These are phyloP conservation scores for Tonatia bakeri DNA, from an alignment of 2,113 vertebrate genomes.

Conservation along the genomic window DNA sequence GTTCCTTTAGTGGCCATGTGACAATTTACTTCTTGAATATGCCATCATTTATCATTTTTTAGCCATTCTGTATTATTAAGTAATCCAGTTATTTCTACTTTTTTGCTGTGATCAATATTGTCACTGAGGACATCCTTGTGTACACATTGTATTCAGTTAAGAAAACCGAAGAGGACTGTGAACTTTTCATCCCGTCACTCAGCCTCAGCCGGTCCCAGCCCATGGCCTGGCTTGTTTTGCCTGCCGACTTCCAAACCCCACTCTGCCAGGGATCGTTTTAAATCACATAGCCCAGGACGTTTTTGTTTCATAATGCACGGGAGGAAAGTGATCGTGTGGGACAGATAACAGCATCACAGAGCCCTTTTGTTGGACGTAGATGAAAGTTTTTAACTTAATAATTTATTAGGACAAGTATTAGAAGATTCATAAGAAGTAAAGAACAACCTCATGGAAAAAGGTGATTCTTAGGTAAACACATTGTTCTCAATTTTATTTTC, in stretches of 20 bases:
- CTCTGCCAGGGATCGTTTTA: background rate
- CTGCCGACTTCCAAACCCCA: background rate
- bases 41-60: background rate
- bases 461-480: background rate
- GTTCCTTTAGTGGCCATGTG: background rate
- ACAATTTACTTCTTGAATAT: constrained; percentile 37
- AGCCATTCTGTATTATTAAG: background rate
- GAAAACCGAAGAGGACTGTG: background rate
- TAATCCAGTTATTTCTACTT: background rate
- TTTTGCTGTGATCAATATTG: background rate
- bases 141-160: constrained; percentile 32
- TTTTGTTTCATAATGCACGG: background rate
- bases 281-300: background rate
- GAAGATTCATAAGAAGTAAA: background rate
- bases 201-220: background rate
- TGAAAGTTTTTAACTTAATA: background rate
- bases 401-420: background rate
- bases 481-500: background rate
- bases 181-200: background rate
- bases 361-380: background rate
- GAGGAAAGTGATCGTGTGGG: background rate
- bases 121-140: background rate
- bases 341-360: background rate
- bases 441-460: background rate
- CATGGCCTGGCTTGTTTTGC: background rate